These are phyloP conservation scores for Apostichopus parvimensis DNA, from an alignment of 35 echinoderm and acorn worm genomes.

Conservation along the genomic window DNA sequence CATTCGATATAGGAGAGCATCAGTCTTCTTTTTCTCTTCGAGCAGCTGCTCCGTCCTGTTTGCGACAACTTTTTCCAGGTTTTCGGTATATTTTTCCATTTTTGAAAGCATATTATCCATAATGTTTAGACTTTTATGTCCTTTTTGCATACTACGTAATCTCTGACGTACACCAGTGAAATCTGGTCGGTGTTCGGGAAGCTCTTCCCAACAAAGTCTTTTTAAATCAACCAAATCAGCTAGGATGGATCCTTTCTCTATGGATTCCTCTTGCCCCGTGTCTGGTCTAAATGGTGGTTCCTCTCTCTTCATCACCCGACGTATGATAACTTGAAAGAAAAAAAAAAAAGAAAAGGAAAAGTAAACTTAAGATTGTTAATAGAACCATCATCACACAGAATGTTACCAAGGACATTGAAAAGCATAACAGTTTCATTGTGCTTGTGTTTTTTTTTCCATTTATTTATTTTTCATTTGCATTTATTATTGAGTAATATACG, in stretches of 20 bases:
- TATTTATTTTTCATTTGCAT: no score
- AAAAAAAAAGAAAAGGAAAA: neutral
- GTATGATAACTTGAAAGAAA: constrained; percentile 68
- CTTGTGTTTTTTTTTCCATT: no score
- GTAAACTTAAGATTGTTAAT: neutral
- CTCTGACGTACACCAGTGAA: constrained; percentile 72
- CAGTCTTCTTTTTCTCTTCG: constrained; percentile 93
- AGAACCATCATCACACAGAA: neutral
- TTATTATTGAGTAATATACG: no score
- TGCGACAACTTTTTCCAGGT: constrained; percentile 83
- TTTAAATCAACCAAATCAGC: constrained; percentile 61
- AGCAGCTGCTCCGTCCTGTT: constrained; percentile 84
- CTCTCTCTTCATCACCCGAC: constrained; percentile 83
- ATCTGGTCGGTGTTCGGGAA: constrained; percentile 83
- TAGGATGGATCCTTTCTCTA: constrained; percentile 21
- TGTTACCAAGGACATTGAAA: no score
- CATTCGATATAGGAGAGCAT: constrained; percentile 86
- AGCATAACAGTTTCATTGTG: no score
- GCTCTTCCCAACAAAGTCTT: constrained; percentile 86
- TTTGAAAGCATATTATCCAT: constrained; percentile 95
- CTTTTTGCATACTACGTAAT: constrained; percentile 77
- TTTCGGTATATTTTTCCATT: constrained; percentile 97
- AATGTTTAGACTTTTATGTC: constrained; percentile 83
- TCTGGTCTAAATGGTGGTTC: constrained; percentile 93
- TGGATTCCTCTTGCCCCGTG: constrained; percentile 35